Evolutionary conservation across 2,113 vertebrate genomes (phyloP).

Genomic region (Oreochromis niloticus): DNA sequence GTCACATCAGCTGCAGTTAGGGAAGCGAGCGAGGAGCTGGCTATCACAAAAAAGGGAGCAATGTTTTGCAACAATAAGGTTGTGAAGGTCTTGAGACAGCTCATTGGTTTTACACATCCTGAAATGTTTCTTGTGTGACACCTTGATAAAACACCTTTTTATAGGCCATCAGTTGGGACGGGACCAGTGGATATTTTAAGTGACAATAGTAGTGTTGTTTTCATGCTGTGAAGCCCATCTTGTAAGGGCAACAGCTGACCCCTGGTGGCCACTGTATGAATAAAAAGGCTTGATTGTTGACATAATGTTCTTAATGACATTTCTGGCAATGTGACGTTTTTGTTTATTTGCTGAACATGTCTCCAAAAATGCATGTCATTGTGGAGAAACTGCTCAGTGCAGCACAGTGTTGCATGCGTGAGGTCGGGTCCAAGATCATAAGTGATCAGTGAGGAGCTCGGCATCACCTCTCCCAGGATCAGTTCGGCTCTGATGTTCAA

Average conservation of each 20-base stretch:
- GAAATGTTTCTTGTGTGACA: not conserved
- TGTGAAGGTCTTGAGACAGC: not conserved
- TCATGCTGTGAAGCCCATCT: not conserved
- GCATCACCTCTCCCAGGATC: no score
- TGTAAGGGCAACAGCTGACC: not conserved
- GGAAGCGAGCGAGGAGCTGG: not conserved
- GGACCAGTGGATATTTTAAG: not conserved
- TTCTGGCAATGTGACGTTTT: no score
- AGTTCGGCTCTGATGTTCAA: not conserved
- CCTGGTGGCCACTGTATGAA: not conserved
- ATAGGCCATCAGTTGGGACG: rapidly evolving
- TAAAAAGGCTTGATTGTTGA: no score
- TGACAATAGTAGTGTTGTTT: not conserved
- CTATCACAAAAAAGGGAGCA: not conserved
- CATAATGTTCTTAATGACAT: no score
- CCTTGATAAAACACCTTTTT: not conserved
- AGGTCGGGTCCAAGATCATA: no score
- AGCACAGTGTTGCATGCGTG: no score
- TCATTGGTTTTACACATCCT: rapidly evolving
- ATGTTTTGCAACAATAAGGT: not conserved
- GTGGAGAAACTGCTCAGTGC: no score
- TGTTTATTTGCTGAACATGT: no score
- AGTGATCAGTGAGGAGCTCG: no score
- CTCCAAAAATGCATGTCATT: no score
- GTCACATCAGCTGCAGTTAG: not conserved